Percentiles rank a stretch among this genome's conserved stretches.
These are phyloP conservation scores for Drosophila leontia DNA, from an alignment of 1,140 invertebrate species.

Conservation along the genomic window DNA sequence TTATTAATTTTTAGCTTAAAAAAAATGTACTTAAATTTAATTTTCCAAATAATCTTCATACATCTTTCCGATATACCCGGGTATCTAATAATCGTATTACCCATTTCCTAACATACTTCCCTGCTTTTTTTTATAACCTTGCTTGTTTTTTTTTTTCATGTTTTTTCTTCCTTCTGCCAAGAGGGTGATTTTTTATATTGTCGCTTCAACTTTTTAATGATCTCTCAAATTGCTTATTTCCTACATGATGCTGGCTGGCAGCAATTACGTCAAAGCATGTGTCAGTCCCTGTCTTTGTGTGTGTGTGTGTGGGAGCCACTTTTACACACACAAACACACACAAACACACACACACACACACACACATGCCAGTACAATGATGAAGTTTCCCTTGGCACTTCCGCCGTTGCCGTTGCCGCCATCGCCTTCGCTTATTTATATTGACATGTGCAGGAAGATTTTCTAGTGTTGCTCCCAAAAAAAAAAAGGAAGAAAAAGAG, in stretches of 20 bases:
- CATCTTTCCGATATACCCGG: background rate
- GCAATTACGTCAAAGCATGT: conserved; percentile 69
- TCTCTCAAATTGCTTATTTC: conserved; percentile 84
- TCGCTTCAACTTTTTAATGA: conserved; percentile 82
- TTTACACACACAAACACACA: background rate
- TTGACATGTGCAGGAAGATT: conserved; percentile 78
- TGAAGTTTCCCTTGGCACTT: conserved; percentile 54
- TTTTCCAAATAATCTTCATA: background rate
- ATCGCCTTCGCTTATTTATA: conserved; percentile 59
- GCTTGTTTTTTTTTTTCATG: background rate
- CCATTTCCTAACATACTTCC: background rate
- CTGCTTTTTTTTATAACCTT: background rate
- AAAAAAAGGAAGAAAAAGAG: conserved; percentile 6
- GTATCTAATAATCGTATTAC: background rate
- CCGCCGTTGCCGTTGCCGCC: background rate
- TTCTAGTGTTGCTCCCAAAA: conserved; percentile 29
- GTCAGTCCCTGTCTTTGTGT: conserved; percentile 21
- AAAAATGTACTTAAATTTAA: background rate
- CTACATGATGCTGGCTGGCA: conserved; percentile 72
- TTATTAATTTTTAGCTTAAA: too few relatives aligned
- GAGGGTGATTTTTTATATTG: conserved; percentile 51
- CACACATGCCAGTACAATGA: conserved; percentile 38
- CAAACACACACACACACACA: background rate
- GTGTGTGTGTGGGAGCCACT: conserved; percentile 14
- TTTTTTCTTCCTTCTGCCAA: conserved; percentile 8